Percentiles rank a stretch among this genome's conserved stretches.
Conservation (phyloP, 2,797 vertebrate species). For the Labroides dimidiatus region DNA sequence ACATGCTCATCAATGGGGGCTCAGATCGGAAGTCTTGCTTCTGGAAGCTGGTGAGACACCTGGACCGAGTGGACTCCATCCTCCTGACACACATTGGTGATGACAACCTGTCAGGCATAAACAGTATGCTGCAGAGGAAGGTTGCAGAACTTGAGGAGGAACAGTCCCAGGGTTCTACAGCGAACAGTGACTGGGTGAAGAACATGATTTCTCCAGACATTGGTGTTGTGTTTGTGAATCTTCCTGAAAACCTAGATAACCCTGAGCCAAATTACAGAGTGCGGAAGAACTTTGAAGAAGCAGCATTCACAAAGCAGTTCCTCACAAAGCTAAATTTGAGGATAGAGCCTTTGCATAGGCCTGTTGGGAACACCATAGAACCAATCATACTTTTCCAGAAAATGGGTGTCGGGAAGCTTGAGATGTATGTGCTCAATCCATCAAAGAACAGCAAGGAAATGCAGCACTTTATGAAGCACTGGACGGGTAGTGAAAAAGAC, state of each 20-base stretch:
- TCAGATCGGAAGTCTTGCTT: constrained; percentile 97
- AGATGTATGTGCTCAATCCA: constrained; percentile 98
- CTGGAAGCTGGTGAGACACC: constrained; percentile 97
- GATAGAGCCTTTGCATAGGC: constrained; percentile 92
- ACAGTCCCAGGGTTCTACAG: constrained; percentile 94
- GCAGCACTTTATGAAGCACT: constrained; percentile 96
- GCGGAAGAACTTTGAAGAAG: constrained; percentile 91
- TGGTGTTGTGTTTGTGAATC: constrained; percentile 95
- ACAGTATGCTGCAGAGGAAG: constrained; percentile 96
- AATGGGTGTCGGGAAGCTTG: constrained; percentile 98
- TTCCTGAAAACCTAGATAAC: constrained; percentile 91
- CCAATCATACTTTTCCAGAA: constrained; percentile 97
- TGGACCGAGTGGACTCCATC: constrained; percentile 96
- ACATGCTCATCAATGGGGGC: constrained; percentile 98
- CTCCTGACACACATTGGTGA: constrained; percentile 95
- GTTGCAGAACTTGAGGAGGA: constrained; percentile 95
- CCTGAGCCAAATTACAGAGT: constrained; percentile 88
- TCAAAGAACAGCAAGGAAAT: constrained; percentile 95
- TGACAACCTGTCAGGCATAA: constrained; percentile 96
- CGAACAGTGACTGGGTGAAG: constrained; percentile 97
- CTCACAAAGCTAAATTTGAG: constrained; percentile 93
- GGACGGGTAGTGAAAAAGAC: constrained; percentile 93
- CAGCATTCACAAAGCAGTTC: constrained; percentile 91
- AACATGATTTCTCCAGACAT: constrained; percentile 98
- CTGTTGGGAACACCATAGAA: constrained; percentile 89